phyloP scores from a whole-genome alignment of 2,888 invertebrate species.

The Chaetogeoica ovagalla region DNA sequence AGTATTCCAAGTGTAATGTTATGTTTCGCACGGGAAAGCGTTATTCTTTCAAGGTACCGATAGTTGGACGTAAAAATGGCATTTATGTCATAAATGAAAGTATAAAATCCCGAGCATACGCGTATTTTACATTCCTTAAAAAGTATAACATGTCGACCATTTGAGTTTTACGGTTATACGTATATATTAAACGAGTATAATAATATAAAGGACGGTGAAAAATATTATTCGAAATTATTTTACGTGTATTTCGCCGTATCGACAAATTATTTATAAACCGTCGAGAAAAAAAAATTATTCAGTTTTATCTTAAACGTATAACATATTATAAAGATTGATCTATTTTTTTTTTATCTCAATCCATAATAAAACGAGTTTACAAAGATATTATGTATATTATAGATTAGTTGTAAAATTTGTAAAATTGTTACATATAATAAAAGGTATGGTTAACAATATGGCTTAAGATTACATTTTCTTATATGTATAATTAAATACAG shows the following conservation, averaged over 20 bases:
- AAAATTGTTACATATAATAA: no score
- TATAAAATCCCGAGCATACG: constrained; percentile 24
- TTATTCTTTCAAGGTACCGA: constrained; percentile 41
- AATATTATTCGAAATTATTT: background rate
- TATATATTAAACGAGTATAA: background rate
- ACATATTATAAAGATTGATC: no score
- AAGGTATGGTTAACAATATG: no score
- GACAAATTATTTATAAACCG: background rate
- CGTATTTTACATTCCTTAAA: constrained; percentile 27
- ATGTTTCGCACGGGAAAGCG: constrained; percentile 21
- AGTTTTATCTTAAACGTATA: no score
- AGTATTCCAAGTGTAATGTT: constrained; percentile 33
- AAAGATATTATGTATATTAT: no score
- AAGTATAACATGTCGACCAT: constrained; percentile 18
- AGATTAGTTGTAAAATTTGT: no score
- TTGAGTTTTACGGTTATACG: constrained; percentile 24
- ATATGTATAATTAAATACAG: no score
- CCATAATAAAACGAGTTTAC: no score
- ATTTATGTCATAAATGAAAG: constrained; percentile 42
- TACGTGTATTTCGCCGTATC: background rate
- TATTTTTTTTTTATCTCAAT: no score
- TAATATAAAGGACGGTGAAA: background rate
- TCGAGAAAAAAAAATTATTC: background rate
- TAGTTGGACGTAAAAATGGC: constrained; percentile 34
- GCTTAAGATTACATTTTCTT: no score